Base-by-base conservation (phyloP, 1,140 invertebrate genomes). In the Orius insidiosus region DNA sequence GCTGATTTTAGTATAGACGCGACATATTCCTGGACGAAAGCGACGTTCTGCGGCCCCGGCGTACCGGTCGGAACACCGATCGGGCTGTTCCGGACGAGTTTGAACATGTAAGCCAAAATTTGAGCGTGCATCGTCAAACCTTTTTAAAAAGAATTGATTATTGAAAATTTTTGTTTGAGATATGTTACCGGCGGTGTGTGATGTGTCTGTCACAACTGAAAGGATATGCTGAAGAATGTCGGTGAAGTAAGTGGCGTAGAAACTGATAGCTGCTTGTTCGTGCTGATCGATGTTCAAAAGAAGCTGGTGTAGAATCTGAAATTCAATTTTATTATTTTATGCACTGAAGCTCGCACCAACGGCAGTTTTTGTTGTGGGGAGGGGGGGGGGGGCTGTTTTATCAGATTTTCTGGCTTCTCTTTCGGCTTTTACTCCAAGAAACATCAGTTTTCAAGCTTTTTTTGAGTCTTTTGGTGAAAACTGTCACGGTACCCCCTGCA, bases 221-320 rank as follows among this genome's bases (percentile, higher is more conserved):
- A 99, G 96, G 50, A 99, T 81, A 67, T 98, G 94, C 66, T 98
- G 92, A 56, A 99, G 65, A 54, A 99, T 95, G 60, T 95, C 90
- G 42, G 92, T 94, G 62, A 95, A 88, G 63, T 96, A 98, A 10
- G 90, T 95, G 64, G 92, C 86, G 68, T 98, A 98, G 64, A 99
- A 99, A 59, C 82, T 85, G 62, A 96, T 92, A 45, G 90, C 88
- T 39, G 85, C 85, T 54, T 80, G 75, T 48, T 88, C 85, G 55
- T 90, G 79, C 48, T 77, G 70, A 59, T 87, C 84, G 39, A 90
- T 79, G 64, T 96, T 97, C 64, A 92, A 80, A n/a, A 98, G 66
- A 55, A 98, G 66, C 61, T 86, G n/a, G n/a, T 71, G 71, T 16
- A 79, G 56, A 50, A 78, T 73, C 50, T 63, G 48, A 5, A 45